Evolutionary conservation across 2,113 vertebrate species (phyloP).

Genomic region (Sterna hirundo): DNA sequence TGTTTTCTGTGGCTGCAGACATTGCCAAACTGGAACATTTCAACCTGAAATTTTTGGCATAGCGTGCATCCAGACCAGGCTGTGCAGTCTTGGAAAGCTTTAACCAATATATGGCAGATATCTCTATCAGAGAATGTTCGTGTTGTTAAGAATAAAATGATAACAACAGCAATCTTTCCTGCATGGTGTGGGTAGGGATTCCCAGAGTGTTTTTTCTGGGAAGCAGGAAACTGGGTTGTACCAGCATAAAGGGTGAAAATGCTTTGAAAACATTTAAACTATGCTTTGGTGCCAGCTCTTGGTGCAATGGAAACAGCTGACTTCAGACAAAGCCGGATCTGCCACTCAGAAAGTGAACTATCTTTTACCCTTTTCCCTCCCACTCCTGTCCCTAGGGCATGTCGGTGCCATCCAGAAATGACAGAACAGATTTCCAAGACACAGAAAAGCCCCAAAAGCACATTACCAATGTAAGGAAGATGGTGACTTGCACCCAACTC

Average conservation of each 20-base stretch:
- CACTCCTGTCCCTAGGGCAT: neutral
- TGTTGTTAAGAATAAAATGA: neutral
- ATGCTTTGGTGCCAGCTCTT: neutral
- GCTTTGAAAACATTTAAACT: neutral
- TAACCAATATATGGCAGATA: neutral
- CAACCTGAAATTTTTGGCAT: neutral
- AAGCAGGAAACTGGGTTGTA: neutral
- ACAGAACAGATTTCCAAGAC: neutral
- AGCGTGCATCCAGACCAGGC: neutral
- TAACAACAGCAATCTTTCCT: neutral
- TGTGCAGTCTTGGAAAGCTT: neutral
- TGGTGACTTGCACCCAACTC: neutral
- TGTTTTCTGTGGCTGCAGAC: neutral
- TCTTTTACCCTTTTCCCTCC: neutral
- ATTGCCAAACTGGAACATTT: neutral
- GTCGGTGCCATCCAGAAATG: neutral
- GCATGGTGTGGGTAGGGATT: neutral
- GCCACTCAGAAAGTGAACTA: neutral
- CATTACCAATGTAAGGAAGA: neutral
- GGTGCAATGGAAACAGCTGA: neutral
- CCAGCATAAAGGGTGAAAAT: neutral
- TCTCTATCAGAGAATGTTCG: neutral
- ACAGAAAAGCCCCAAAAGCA: neutral
- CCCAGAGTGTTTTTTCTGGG: neutral
- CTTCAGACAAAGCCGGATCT: neutral